A percentile compares a stretch with the other conserved stretches of the same genome.
Conservation (phyloP, 2,797 vertebrate genomes). For the Carcharodon carcharias region DNA sequence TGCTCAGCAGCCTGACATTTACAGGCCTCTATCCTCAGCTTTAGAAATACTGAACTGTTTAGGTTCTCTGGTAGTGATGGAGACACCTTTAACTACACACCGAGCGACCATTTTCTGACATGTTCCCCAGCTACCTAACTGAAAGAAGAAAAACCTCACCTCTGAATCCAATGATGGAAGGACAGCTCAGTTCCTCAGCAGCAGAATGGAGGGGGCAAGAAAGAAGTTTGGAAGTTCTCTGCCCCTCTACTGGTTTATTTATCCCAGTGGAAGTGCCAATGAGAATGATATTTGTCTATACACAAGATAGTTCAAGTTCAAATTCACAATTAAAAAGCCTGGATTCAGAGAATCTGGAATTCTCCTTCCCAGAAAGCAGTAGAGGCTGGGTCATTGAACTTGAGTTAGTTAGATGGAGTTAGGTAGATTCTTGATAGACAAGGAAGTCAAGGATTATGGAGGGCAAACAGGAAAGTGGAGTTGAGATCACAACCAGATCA, state of each 20-base stretch:
- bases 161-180: background rate
- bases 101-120: background rate
- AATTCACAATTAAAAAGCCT: background rate
- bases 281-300: background rate
- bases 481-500: too few relatives aligned
- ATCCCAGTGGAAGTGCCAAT: background rate
- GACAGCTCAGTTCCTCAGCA: background rate
- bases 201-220: background rate
- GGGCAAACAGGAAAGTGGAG: too few relatives aligned
- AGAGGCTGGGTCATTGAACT: too few relatives aligned
- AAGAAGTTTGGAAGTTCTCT: background rate
- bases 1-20: too few relatives aligned
- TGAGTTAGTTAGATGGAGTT: too few relatives aligned
- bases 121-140: background rate
- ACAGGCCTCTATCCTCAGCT: background rate
- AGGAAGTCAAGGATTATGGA: too few relatives aligned
- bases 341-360: background rate
- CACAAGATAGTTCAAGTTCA: background rate
- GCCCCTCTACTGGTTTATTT: background rate
- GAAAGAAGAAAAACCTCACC: background rate
- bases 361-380: too few relatives aligned
- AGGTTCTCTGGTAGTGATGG: background rate
- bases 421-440: too few relatives aligned
- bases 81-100: background rate
- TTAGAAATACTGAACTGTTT: background rate